phyloP scores from a whole-genome alignment of 2,113 vertebrate species.

The Lepus timidus region DNA sequence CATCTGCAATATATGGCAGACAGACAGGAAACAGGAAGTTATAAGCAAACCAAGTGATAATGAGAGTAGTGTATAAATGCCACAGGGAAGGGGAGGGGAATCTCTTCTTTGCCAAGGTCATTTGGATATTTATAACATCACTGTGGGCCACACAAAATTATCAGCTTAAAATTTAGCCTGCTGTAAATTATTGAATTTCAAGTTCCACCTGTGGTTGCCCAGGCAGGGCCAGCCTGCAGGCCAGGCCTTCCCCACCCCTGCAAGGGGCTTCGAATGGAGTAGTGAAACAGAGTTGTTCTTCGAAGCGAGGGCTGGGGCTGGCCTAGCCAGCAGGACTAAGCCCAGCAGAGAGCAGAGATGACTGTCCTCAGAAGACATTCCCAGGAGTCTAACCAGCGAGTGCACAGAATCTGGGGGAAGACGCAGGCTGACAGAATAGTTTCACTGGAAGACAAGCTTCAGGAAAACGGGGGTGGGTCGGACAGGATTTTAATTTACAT shows the following conservation, averaged over 20 bases:
- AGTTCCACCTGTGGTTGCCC: too few relatives aligned
- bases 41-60: not conserved
- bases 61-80: not conserved
- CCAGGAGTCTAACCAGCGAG: fast-evolving
- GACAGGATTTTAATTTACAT: not conserved
- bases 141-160: too few relatives aligned
- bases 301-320: not conserved
- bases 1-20: fast-evolving
- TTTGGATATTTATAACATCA: too few relatives aligned
- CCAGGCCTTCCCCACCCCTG: too few relatives aligned
- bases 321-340: not conserved
- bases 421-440: not conserved
- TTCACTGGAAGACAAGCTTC: not conserved
- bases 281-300: too few relatives aligned
- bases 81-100: too few relatives aligned
- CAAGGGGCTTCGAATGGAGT: too few relatives aligned
- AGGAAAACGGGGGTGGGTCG: not conserved
- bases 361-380: fast-evolving
- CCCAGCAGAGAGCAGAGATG: not conserved
- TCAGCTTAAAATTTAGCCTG: too few relatives aligned
- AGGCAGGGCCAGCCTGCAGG: too few relatives aligned
- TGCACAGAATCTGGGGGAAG: not conserved
- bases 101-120: too few relatives aligned
- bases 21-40: not conserved
- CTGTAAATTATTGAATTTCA: too few relatives aligned